phyloP scores from a whole-genome alignment of 2,888 invertebrate species.

The Rhorus exstirpatorius region DNA sequence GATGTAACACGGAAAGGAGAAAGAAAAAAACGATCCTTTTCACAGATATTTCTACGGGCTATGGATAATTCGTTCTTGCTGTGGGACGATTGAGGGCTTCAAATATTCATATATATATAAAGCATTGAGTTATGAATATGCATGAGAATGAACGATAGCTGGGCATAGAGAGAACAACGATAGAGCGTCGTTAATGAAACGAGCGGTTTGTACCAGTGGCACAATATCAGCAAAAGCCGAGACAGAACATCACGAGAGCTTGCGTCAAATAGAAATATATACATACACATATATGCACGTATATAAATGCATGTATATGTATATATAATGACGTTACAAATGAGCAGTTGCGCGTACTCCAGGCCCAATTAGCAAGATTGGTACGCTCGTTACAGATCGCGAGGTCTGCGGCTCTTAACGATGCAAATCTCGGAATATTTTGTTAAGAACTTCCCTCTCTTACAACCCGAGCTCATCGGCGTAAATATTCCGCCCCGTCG shows the following conservation, averaged over 20 bases:
- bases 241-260: slow-evolving; percentile 36
- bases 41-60: neutral
- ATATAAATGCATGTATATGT: neutral
- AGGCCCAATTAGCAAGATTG: slow-evolving; percentile 65
- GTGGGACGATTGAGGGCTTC: slow-evolving; percentile 3
- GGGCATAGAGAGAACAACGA: slow-evolving; percentile 43
- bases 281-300: slow-evolving; percentile 6
- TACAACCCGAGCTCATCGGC: neutral
- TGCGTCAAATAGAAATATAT: slow-evolving; percentile 22
- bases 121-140: slow-evolving; percentile 60
- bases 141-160: slow-evolving; percentile 62
- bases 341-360: slow-evolving; percentile 61
- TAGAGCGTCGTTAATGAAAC: slow-evolving; percentile 64
- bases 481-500: slow-evolving; percentile 1
- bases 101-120: slow-evolving; percentile 5
- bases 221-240: slow-evolving; percentile 50
- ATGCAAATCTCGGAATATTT: slow-evolving; percentile 67
- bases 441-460: slow-evolving; percentile 46
- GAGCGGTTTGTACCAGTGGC: slow-evolving; percentile 49
- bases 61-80: neutral
- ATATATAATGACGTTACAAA: slow-evolving; percentile 61
- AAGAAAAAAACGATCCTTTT: neutral
- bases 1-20: too few relatives aligned
- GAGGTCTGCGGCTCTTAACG: slow-evolving; percentile 62
- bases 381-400: slow-evolving; percentile 62